A percentile compares a stretch with the other conserved stretches of the same genome.
phyloP scores from a whole-genome alignment of 2,888 invertebrate species.

The Acrobasis consociella region DNA sequence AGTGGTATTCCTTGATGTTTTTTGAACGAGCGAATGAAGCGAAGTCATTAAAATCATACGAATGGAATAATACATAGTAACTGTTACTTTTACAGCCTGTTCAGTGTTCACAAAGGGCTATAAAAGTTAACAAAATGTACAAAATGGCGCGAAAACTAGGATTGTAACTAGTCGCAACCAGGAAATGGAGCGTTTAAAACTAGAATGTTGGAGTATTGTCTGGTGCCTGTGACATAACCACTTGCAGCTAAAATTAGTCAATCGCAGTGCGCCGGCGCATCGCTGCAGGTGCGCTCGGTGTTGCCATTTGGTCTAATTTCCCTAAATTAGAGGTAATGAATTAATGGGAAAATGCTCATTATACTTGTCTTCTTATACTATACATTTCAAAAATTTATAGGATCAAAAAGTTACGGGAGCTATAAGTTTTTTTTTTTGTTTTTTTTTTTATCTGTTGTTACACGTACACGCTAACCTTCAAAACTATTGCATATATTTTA shows the following conservation, averaged over 20 bases:
- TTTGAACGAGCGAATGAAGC: no score
- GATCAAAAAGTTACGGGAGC: no score
- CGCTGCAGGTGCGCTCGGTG: constrained; percentile 68
- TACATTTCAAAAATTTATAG: no score
- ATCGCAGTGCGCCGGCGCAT: constrained; percentile 67
- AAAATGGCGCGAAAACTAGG: constrained; percentile 1
- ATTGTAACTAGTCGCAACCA: constrained; percentile 29
- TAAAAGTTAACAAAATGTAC: not conserved
- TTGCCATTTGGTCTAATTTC: constrained; percentile 57
- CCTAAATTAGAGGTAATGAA: constrained; percentile 40
- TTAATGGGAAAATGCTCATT: not conserved
- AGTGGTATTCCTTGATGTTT: no score
- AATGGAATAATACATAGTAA: no score
- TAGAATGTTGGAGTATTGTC: constrained; percentile 52
- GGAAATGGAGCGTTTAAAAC: constrained; percentile 38
- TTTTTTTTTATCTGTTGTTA: no score
- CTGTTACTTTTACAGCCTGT: no score
- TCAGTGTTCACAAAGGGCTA: not conserved
- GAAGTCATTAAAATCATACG: no score
- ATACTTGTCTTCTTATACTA: no score
- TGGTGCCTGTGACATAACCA: constrained; percentile 68
- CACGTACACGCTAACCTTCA: no score
- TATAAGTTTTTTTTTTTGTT: no score
- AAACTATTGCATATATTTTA: no score
- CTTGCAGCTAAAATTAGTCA: constrained; percentile 67